Percentiles rank a stretch among this genome's conserved stretches.
phyloP scores from a whole-genome alignment of 2,888 invertebrate species.

The Mycalesis mineus region DNA sequence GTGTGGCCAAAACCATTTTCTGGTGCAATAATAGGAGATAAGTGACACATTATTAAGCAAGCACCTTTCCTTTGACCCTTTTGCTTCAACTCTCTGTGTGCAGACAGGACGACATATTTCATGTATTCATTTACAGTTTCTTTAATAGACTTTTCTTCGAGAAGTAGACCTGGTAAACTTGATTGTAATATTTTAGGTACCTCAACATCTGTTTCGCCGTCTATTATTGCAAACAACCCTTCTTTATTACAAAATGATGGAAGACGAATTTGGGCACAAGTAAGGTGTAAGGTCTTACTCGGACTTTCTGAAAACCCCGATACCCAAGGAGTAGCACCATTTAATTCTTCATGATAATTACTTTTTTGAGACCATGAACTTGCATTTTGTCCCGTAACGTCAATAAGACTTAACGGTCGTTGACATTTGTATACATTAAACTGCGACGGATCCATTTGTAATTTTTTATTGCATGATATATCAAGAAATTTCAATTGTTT shows the following conservation, averaged over 20 bases:
- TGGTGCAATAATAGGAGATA: slow-evolving; percentile 79
- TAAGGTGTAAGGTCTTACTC: slow-evolving; percentile 84
- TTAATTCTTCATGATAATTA: slow-evolving; percentile 76
- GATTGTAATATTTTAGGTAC: slow-evolving; percentile 84
- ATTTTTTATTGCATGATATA: slow-evolving; percentile 88
- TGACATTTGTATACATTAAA: slow-evolving; percentile 88
- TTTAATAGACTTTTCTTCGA: slow-evolving; percentile 88
- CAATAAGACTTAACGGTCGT: slow-evolving; percentile 88
- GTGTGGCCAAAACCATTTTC: slow-evolving; percentile 81
- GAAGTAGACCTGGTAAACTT: slow-evolving; percentile 85
- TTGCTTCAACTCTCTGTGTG: slow-evolving; percentile 86
- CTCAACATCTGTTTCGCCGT: slow-evolving; percentile 85
- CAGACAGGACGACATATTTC: slow-evolving; percentile 89
- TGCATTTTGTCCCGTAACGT: slow-evolving; percentile 89
- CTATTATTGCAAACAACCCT: slow-evolving; percentile 90
- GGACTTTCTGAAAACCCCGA: slow-evolving; percentile 92
- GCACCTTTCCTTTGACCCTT: slow-evolving; percentile 86
- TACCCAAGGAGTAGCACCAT: slow-evolving; percentile 83
- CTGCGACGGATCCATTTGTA: slow-evolving; percentile 90
- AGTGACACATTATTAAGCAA: slow-evolving; percentile 85
- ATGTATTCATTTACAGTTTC: slow-evolving; percentile 89
- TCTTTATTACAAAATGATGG: slow-evolving; percentile 88
- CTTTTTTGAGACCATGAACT: slow-evolving; percentile 78
- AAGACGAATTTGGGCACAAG: slow-evolving; percentile 86
- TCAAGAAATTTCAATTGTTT: slow-evolving; percentile 90